A percentile compares a stretch with the other conserved stretches of the same genome.
Evolutionary conservation across 2,113 vertebrate genomes (phyloP).

Genomic region (Ageneiosus marmoratus): DNA sequence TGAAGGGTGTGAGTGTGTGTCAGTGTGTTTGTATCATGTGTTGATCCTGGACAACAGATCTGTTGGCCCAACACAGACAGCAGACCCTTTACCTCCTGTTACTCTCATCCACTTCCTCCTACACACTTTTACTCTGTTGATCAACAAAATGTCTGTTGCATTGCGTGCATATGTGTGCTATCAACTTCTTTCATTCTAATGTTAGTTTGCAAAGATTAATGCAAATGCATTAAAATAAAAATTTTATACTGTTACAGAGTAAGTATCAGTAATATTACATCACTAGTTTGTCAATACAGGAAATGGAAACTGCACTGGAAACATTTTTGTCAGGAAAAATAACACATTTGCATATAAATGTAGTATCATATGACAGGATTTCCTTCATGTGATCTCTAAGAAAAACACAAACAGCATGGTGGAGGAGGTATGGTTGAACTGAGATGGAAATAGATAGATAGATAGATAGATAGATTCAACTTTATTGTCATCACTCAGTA

Average conservation of each 20-base stretch:
- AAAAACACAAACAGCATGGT: too few relatives aligned
- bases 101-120: conserved; percentile 13
- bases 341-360: too few relatives aligned
- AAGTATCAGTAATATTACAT: neutral
- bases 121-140: conserved; percentile 1
- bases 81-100: conserved; percentile 50
- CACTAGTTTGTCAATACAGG: neutral
- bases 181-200: neutral
- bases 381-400: too few relatives aligned
- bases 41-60: conserved; percentile 40
- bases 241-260: neutral
- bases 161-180: neutral
- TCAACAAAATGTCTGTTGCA: neutral
- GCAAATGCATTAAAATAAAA: neutral
- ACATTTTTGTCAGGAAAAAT: too few relatives aligned
- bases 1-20: neutral
- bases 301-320: too few relatives aligned
- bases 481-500: too few relatives aligned
- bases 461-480: too few relatives aligned
- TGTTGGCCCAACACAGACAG: conserved; percentile 39
- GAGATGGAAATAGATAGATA: too few relatives aligned
- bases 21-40: conserved; percentile 21
- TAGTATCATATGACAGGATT: too few relatives aligned
- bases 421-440: too few relatives aligned
- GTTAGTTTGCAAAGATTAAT: too few relatives aligned